A percentile compares a stretch with the other conserved stretches of the same genome.
These are phyloP conservation scores for Panulirus ornatus DNA, from an alignment of 1,140 invertebrate species.

Conservation along the genomic window DNA sequence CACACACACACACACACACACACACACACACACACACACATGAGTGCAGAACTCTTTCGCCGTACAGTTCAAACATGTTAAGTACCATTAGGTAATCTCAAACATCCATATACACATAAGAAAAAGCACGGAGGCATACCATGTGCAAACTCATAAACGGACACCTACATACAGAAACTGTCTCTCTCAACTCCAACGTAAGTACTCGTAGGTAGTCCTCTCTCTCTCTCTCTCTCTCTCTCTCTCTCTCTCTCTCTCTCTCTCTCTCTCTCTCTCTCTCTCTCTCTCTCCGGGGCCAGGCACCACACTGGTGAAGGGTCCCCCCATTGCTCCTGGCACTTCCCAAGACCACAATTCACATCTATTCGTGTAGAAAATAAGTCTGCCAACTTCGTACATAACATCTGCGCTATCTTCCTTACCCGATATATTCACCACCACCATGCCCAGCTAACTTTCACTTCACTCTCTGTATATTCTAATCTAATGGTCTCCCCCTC, in stretches of 20 bases:
- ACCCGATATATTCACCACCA: background rate
- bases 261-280: background rate
- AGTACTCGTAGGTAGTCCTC: too few relatives aligned
- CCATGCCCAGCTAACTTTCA: background rate
- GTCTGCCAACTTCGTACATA: conserved; percentile 22
- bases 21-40: too few relatives aligned
- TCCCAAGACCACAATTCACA: conserved; percentile 19
- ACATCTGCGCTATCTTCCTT: conserved; percentile 33
- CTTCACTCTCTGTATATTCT: background rate
- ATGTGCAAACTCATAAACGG: too few relatives aligned
- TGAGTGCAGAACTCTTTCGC: too few relatives aligned
- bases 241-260: background rate
- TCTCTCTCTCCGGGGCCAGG: background rate
- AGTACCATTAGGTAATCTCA: too few relatives aligned
- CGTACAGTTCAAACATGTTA: too few relatives aligned
- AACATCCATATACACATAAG: too few relatives aligned
- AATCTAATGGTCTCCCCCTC: background rate
- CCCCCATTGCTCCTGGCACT: conserved; percentile 13
- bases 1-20: too few relatives aligned
- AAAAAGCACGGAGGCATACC: too few relatives aligned
- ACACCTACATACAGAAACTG: too few relatives aligned
- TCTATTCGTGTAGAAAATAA: conserved; percentile 45
- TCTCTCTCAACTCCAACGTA: too few relatives aligned
- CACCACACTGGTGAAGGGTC: background rate
- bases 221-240: background rate